Conservation (phyloP, 2,113 vertebrate species). For the Callionymus lyra region DNA sequence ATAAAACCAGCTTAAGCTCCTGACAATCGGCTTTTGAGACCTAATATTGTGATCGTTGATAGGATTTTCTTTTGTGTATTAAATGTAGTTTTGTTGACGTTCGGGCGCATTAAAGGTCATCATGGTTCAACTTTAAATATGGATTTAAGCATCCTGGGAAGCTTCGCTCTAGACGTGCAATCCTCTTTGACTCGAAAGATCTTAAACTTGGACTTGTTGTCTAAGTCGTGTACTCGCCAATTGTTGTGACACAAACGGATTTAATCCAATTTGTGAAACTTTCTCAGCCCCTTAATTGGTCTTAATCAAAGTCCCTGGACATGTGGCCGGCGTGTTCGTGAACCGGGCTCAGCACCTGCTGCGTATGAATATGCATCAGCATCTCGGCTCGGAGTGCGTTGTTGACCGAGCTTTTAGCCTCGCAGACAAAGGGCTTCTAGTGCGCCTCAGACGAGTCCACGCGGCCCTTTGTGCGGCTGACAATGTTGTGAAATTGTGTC, state of each 20-base stretch:
- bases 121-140: no score
- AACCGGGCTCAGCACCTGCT: constrained; percentile 57
- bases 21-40: no score
- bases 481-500: constrained; percentile 51
- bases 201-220: not conserved
- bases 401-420: constrained; percentile 36
- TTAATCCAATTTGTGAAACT: constrained; percentile 20
- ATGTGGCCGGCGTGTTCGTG: constrained; percentile 33
- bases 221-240: not conserved
- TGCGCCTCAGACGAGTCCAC: constrained; percentile 24
- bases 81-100: no score
- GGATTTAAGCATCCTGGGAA: no score
- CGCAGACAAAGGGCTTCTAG: constrained; percentile 52
- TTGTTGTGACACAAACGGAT: constrained; percentile 9
- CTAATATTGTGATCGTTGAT: no score
- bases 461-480: constrained; percentile 42
- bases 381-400: constrained; percentile 13
- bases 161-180: no score
- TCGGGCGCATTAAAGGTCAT: no score
- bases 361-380: constrained; percentile 68
- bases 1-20: no score
- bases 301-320: constrained; percentile 56
- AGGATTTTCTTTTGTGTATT: no score
- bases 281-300: constrained; percentile 49
- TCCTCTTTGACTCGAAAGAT: no score